phyloP scores from a whole-genome alignment of 2,113 vertebrate genomes.

The Macrotus californicus region DNA sequence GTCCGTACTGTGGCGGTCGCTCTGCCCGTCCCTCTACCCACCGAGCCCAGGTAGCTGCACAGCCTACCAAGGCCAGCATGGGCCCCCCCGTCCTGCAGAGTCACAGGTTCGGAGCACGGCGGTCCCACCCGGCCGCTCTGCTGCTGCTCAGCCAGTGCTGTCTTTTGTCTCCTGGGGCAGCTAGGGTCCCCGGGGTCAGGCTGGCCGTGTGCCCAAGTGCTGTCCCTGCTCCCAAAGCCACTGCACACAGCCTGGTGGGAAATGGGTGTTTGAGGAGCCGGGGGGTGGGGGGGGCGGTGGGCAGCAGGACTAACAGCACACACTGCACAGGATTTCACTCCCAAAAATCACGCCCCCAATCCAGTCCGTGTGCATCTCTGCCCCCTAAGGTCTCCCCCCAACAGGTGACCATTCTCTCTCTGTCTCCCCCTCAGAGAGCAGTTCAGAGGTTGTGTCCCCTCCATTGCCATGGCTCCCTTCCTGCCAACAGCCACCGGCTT shows the following conservation, averaged over 20 bases:
- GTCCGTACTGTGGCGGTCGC: rapidly evolving
- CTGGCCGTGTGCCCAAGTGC: too few species aligned
- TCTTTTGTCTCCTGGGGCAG: background rate
- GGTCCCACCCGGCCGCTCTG: too few species aligned
- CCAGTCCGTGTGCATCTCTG: background rate
- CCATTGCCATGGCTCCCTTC: background rate
- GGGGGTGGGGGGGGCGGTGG: too few species aligned
- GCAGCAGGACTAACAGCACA: rapidly evolving
- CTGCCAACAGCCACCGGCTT: background rate
- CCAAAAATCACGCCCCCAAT: rapidly evolving
- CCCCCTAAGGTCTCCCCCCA: rapidly evolving
- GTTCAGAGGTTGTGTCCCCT: rapidly evolving
- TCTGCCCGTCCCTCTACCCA: background rate
- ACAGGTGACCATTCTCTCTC: too few species aligned
- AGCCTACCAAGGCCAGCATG: rapidly evolving
- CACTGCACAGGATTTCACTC: background rate
- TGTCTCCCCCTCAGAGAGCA: background rate
- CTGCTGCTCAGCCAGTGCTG: rapidly evolving
- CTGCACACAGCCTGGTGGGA: background rate
- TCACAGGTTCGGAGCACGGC: background rate
- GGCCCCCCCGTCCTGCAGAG: rapidly evolving
- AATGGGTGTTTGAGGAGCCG: background rate
- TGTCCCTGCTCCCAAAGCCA: background rate
- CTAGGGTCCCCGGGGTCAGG: background rate
- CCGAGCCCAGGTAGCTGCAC: rapidly evolving